phyloP scores from a whole-genome alignment of 2,797 vertebrate genomes.

The Rachycentron canadum region DNA sequence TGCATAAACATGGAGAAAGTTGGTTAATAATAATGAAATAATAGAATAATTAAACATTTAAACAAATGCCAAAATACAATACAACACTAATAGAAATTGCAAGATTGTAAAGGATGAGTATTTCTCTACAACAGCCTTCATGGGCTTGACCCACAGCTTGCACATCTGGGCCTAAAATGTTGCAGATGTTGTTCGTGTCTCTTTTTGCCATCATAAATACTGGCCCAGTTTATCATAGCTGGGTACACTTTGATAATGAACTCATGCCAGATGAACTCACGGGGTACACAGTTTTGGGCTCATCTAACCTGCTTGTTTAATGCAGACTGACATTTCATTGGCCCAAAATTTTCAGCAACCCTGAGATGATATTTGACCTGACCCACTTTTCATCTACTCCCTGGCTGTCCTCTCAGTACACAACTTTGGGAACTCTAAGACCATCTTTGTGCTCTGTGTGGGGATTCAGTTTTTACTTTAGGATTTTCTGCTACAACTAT shows the following conservation, averaged over 20 bases:
- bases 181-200: slow-evolving; percentile 66
- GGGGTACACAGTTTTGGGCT: slow-evolving; percentile 60
- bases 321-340: slow-evolving; percentile 72
- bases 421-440: slow-evolving; percentile 58
- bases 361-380: slow-evolving; percentile 72
- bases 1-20: background rate
- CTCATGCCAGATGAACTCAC: slow-evolving; percentile 70
- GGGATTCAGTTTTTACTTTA: slow-evolving; percentile 7
- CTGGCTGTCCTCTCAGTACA: slow-evolving; percentile 29
- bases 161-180: slow-evolving; percentile 72
- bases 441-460: slow-evolving; percentile 27
- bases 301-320: slow-evolving; percentile 72
- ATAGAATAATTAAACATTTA: background rate
- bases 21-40: background rate
- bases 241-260: slow-evolving; percentile 64
- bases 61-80: background rate
- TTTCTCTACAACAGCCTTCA: slow-evolving; percentile 32
- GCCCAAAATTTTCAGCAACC: slow-evolving; percentile 68
- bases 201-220: slow-evolving; percentile 66
- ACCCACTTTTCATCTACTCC: slow-evolving; percentile 75
- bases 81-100: slow-evolving; percentile 6
- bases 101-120: slow-evolving; percentile 25
- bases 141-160: slow-evolving; percentile 31
- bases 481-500: background rate
- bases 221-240: slow-evolving; percentile 75